These are phyloP conservation scores for Drosophila insularis DNA, from an alignment of 1,140 invertebrate genomes.

Conservation along the genomic window DNA sequence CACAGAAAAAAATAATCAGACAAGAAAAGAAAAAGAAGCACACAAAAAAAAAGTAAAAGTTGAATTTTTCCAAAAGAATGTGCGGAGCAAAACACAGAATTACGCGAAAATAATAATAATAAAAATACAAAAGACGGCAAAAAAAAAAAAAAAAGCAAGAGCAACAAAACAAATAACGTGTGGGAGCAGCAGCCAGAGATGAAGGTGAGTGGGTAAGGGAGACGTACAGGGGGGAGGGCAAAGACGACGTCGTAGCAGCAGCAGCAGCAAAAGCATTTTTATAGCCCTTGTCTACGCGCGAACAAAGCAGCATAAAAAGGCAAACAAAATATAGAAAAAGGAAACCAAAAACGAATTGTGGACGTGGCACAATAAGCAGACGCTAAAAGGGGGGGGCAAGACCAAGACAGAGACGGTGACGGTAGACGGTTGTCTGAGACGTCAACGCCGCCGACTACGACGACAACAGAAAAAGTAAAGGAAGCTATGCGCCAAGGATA, in stretches of 20 bases:
- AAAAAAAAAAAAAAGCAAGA: conserved; percentile 54
- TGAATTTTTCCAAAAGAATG: conserved; percentile 76
- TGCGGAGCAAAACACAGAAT: conserved; percentile 78
- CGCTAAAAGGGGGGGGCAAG: not conserved
- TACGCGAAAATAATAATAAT: conserved; percentile 80
- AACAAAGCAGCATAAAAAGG: conserved; percentile 15
- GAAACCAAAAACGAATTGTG: conserved; percentile 10
- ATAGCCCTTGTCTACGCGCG: conserved; percentile 48
- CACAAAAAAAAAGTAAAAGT: conserved; percentile 67
- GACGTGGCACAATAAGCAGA: conserved; percentile 45
- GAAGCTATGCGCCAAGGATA: conserved; percentile 39
- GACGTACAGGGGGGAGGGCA: conserved; percentile 30
- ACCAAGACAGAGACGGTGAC: not conserved
- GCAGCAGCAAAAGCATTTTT: conserved; percentile 37
- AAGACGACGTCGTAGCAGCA: conserved; percentile 60
- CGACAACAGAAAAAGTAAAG: conserved; percentile 17
- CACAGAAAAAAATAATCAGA: conserved; percentile 75
- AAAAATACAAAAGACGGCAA: conserved; percentile 61
- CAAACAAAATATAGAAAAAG: conserved; percentile 51
- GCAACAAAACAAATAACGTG: conserved; percentile 72
- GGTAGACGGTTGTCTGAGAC: conserved; percentile 12
- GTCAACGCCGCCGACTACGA: not conserved
- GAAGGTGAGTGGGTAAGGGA: not conserved
- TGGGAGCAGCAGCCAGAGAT: conserved; percentile 31
- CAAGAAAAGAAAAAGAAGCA: conserved; percentile 52